A percentile compares a stretch with the other conserved stretches of the same genome.
phyloP scores from a whole-genome alignment of 2,888 invertebrate genomes.

The Apodemia zela region DNA sequence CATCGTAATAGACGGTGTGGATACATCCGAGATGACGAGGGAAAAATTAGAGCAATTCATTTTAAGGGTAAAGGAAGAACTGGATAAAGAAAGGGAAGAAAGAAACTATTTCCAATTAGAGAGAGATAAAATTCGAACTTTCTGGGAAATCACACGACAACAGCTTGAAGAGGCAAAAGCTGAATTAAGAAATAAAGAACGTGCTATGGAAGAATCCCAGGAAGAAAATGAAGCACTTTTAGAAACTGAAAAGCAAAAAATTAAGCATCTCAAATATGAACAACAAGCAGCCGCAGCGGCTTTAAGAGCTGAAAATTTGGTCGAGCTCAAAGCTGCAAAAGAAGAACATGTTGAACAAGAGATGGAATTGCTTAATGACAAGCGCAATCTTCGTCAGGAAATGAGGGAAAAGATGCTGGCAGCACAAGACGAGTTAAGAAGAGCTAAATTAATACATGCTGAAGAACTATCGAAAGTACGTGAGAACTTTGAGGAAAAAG shows the following conservation, averaged over 20 bases:
- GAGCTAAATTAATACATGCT: slow-evolving; percentile 87
- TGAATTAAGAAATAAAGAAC: slow-evolving; percentile 82
- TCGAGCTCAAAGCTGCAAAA: slow-evolving; percentile 90
- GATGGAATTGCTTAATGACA: slow-evolving; percentile 86
- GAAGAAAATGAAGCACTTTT: slow-evolving; percentile 93
- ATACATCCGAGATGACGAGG: slow-evolving; percentile 94
- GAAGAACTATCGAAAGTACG: slow-evolving; percentile 84
- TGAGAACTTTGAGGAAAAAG: slow-evolving; percentile 69
- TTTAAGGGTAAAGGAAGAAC: slow-evolving; percentile 90
- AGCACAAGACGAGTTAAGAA: slow-evolving; percentile 86
- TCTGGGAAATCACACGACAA: slow-evolving; percentile 96
- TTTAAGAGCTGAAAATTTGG: slow-evolving; percentile 90
- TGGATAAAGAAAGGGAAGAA: slow-evolving; percentile 96
- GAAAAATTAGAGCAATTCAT: slow-evolving; percentile 96
- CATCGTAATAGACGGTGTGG: slow-evolving; percentile 92
- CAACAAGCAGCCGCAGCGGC: slow-evolving; percentile 92
- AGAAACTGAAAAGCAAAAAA: slow-evolving; percentile 94
- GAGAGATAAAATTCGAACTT: slow-evolving; percentile 94
- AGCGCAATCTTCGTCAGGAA: slow-evolving; percentile 83
- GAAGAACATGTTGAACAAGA: slow-evolving; percentile 91
- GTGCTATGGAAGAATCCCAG: slow-evolving; percentile 92
- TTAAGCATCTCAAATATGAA: slow-evolving; percentile 95
- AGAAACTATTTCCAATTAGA: slow-evolving; percentile 97
- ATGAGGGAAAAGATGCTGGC: slow-evolving; percentile 85
- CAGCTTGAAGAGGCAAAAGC: slow-evolving; percentile 93